Conservation (phyloP, 1,140 invertebrate genomes). For the Zaprionus ornatus region DNA sequence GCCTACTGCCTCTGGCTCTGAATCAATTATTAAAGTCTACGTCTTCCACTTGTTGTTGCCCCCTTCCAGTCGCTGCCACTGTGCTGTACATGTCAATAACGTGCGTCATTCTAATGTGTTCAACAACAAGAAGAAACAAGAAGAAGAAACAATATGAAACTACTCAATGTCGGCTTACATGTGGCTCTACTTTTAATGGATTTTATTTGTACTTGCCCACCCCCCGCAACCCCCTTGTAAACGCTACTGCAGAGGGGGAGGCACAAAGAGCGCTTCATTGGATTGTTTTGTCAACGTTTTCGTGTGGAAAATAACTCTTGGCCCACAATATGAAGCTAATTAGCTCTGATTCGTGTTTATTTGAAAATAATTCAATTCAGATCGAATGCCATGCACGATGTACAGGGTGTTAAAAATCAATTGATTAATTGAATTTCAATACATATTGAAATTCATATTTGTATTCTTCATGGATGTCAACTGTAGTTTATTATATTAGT, state of each 20-base stretch:
- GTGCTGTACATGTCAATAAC: slow-evolving; percentile 57
- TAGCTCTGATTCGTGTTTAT: slow-evolving; percentile 2
- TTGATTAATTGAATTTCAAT: neutral
- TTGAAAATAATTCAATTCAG: slow-evolving; percentile 2
- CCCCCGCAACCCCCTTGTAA: neutral
- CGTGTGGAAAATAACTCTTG: neutral
- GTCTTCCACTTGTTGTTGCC: neutral
- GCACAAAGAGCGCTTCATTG: neutral
- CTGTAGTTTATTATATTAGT: neutral
- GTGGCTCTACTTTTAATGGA: slow-evolving; percentile 76
- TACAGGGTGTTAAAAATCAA: neutral
- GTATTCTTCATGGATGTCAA: neutral
- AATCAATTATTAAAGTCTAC: slow-evolving; percentile 10
- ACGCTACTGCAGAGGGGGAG: neutral
- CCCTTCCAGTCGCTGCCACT: slow-evolving; percentile 12
- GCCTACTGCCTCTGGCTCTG: slow-evolving; percentile 26
- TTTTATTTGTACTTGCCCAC: slow-evolving; percentile 77
- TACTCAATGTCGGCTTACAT: slow-evolving; percentile 64
- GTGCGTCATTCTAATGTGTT: slow-evolving; percentile 73
- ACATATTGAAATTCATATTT: neutral
- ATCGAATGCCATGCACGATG: neutral
- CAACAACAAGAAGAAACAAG: slow-evolving; percentile 40
- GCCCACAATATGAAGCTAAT: neutral
- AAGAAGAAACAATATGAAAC: slow-evolving; percentile 35
- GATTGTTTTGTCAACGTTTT: slow-evolving; percentile 20